Evolutionary conservation across 2,888 invertebrate genomes (phyloP).

Genomic region (Acleris emargana): DNA sequence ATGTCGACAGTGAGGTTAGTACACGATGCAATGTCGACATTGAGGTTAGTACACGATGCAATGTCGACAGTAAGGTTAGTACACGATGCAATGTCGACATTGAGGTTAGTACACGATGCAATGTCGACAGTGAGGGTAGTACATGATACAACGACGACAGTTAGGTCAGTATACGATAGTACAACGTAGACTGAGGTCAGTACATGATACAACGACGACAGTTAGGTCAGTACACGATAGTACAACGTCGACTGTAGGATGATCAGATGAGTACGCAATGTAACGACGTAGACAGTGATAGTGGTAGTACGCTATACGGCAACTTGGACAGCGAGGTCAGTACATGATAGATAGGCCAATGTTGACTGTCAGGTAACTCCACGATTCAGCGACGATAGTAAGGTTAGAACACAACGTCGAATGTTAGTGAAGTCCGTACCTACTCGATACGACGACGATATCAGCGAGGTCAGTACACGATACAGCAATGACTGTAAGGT

Average conservation of each 20-base stretch:
- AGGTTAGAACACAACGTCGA: not conserved
- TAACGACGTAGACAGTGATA: not conserved
- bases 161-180: not conserved
- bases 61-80: slow-evolving; percentile 39
- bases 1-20: slow-evolving; percentile 39
- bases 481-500: too few relatives aligned
- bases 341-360: slow-evolving; percentile 74
- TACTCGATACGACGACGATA: not conserved
- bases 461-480: not conserved
- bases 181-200: slow-evolving; percentile 26
- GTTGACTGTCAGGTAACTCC: slow-evolving; percentile 94
- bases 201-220: too few relatives aligned
- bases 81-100: not conserved
- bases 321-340: too few relatives aligned
- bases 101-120: slow-evolving; percentile 39
- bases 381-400: too few relatives aligned
- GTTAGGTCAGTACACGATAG: too few relatives aligned
- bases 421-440: slow-evolving; percentile 39
- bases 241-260: slow-evolving; percentile 96
- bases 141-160: not conserved
- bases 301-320: not conserved
- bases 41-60: slow-evolving; percentile 39
- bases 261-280: slow-evolving; percentile 38
- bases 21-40: not conserved
- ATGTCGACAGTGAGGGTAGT: slow-evolving; percentile 38